phyloP scores from a whole-genome alignment of 2,888 invertebrate species.

The Diploptera punctata region DNA sequence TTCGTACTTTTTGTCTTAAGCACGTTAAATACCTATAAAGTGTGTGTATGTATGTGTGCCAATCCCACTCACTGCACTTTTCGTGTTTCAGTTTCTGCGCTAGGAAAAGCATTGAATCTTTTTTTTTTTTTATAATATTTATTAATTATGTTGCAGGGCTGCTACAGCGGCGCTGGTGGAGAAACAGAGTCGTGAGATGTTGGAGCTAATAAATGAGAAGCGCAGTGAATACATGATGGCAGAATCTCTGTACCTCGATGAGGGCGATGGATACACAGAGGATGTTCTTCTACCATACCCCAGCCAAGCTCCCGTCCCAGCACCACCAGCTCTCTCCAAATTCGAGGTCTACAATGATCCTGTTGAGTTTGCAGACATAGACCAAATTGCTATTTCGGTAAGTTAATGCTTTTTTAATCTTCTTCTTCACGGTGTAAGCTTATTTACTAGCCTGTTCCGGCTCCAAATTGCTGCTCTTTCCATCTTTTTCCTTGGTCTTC shows the following conservation, averaged over 20 bases:
- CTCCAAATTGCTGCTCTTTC: too few species aligned
- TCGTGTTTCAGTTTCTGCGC: too few species aligned
- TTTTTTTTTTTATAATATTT: too few species aligned
- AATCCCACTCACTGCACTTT: too few species aligned
- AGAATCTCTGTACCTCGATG: slow-evolving; percentile 79
- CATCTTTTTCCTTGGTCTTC: too few species aligned
- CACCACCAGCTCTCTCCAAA: slow-evolving; percentile 92
- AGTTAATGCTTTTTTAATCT: too few species aligned
- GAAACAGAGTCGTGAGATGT: slow-evolving; percentile 97
- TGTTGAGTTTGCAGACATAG: slow-evolving; percentile 91
- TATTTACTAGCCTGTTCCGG: too few species aligned
- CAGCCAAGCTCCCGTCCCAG: slow-evolving; percentile 85
- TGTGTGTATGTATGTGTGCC: too few species aligned
- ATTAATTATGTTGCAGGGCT: slow-evolving; percentile 69
- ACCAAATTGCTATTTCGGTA: slow-evolving; percentile 94
- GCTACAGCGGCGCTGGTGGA: slow-evolving; percentile 96
- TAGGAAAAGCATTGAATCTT: too few species aligned
- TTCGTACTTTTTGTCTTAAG: too few species aligned
- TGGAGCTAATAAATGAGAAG: slow-evolving; percentile 93
- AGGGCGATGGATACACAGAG: slow-evolving; percentile 66
- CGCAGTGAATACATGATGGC: slow-evolving; percentile 90
- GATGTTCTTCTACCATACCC: slow-evolving; percentile 78
- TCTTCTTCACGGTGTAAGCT: too few species aligned
- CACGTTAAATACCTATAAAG: too few species aligned
- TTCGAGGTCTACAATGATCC: slow-evolving; percentile 92